Evolutionary conservation across 2,888 invertebrate species (phyloP), one percentile per base, ranked within the genome.

Genomic region (Pterostichus madidus): DNA sequence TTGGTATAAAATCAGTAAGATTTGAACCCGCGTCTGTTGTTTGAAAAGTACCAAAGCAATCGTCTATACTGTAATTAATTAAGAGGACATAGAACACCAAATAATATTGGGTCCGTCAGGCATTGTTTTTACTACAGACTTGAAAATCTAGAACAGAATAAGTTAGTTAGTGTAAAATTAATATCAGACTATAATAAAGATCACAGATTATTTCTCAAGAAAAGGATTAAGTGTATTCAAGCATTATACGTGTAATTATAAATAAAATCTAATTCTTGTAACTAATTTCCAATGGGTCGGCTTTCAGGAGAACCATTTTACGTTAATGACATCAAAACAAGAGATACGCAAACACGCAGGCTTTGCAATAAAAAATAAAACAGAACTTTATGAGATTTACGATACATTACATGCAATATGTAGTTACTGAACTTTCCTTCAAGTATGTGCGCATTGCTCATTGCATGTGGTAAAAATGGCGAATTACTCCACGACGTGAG

Each of bases 261-360:
- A 64, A 64, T 64, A 64, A 64, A 64, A 64, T 64, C 49, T 49
- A 49, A 49, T 64, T 32, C 13, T 35, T 64, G 64, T 64, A 64
- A 64, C 10, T 64, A 64, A 64, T 64, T 64, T 32, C n/a, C 11
- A 64, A 64, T 64, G 64, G 64, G 35, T 64, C 1, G 24, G 24
- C 2, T 1, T 24, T 24, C 32, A 64, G 32, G 31, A 64, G 64
- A 64, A 64, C 32, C 64, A 64, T 64, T 64, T 64, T 64, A 13
- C 64, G 31, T 35, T 64, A 64, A 64, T 64, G 64, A 35, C 49
- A 49, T 49, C 64, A 64, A 31, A 59, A 6, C 24, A 31, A 64
- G 31, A 64, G 64, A 64, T 64, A 64, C 64, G 64, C 35, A 64
- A 64, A 31, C 64, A 64, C 64, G 64, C 64, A 64, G n/a, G 31